These are phyloP conservation scores for Ephialtes manifestator DNA, from an alignment of 2,888 invertebrate species.

Conservation along the genomic window DNA sequence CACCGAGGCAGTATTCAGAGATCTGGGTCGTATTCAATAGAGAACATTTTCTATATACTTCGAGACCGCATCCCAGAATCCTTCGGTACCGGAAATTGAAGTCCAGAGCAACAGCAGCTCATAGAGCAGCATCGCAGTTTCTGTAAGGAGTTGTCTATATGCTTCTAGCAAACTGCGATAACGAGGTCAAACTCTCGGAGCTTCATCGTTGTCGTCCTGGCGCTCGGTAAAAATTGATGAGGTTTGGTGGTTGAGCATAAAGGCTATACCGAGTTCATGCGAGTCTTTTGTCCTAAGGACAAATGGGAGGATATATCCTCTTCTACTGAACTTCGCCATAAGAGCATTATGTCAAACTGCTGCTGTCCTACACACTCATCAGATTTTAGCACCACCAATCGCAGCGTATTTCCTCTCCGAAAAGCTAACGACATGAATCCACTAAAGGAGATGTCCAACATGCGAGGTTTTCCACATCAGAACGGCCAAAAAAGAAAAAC, in stretches of 20 bases:
- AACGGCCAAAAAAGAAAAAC: no score
- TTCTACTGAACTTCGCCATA: slow-evolving; percentile 25
- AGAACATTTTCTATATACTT: slow-evolving; percentile 3
- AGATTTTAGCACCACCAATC: background rate
- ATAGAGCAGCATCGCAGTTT: slow-evolving; percentile 24
- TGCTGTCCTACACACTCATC: background rate
- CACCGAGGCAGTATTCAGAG: slow-evolving; percentile 19
- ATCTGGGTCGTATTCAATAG: slow-evolving; percentile 16
- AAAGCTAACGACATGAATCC: background rate
- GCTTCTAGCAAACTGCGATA: slow-evolving; percentile 47
- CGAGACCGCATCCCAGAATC: background rate
- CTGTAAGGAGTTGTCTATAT: slow-evolving; percentile 27
- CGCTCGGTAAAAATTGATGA: slow-evolving; percentile 54
- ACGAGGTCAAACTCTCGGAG: slow-evolving; percentile 63
- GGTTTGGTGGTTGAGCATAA: slow-evolving; percentile 20
- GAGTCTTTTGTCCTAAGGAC: slow-evolving; percentile 55
- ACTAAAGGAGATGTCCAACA: background rate
- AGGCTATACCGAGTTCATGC: slow-evolving; percentile 1
- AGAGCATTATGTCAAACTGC: slow-evolving; percentile 8
- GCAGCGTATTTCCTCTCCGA: slow-evolving; percentile 4
- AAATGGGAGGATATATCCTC: slow-evolving; percentile 36
- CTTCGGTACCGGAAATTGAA: slow-evolving; percentile 50
- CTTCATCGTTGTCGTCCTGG: slow-evolving; percentile 2
- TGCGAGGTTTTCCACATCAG: no score
- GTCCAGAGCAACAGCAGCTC: slow-evolving; percentile 12